Conservation (phyloP, 2,113 vertebrate species). For the Sinocyclocheilus grahami region DNA sequence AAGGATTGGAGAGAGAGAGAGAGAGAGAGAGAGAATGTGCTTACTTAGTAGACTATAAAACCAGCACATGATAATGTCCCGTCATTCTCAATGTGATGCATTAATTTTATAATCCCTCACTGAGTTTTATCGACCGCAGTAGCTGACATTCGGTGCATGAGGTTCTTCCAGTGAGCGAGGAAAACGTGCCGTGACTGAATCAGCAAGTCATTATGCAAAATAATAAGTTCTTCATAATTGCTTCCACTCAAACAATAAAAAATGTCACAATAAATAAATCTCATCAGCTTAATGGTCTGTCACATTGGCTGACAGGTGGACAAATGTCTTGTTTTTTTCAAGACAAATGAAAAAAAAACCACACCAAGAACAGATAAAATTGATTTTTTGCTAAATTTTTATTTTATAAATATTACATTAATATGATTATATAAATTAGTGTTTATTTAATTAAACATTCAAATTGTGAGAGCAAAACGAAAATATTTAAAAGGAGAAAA, state of each 20-base stretch:
- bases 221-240: constrained; percentile 33
- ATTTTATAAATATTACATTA: neutral
- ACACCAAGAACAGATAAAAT: neutral
- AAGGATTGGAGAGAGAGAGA: neutral
- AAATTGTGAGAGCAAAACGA: neutral
- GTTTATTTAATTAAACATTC: neutral
- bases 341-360: neutral
- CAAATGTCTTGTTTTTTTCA: no score
- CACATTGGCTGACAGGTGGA: neutral
- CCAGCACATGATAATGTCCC: constrained; percentile 28
- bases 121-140: constrained; percentile 12
- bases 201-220: constrained; percentile 18
- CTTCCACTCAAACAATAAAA: constrained; percentile 28
- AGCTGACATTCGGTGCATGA: neutral
- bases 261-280: constrained; percentile 37
- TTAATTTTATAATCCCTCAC: constrained; percentile 41
- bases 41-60: constrained; percentile 41
- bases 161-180: neutral
- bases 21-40: constrained; percentile 18
- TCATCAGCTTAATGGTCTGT: constrained; percentile 12
- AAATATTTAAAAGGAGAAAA: neutral
- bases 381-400: neutral
- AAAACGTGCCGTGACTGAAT: constrained; percentile 21
- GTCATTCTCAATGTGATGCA: constrained; percentile 39
- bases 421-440: neutral